A percentile compares a stretch with the other conserved stretches of the same genome.
phyloP scores from a whole-genome alignment of 2,888 invertebrate genomes.

The Onthophagus sagittarius region DNA sequence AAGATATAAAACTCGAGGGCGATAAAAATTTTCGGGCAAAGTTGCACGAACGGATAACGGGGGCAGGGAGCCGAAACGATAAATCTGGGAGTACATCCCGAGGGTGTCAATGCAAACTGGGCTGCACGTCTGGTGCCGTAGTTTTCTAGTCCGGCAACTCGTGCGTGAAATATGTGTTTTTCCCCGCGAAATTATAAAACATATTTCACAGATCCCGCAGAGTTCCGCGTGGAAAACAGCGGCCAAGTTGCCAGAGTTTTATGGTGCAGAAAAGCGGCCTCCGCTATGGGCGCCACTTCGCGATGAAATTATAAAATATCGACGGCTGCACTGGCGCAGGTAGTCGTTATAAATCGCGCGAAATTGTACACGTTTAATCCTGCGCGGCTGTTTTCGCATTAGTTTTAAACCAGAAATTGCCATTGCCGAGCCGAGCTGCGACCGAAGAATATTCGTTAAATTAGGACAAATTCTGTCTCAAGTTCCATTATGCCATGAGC shows the following conservation, averaged over 20 bases:
- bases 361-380: background rate
- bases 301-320: conserved; percentile 8
- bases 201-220: conserved; percentile 8
- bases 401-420: background rate
- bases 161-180: conserved; percentile 12
- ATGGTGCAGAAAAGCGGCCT: background rate
- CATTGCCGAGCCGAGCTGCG: background rate
- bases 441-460: background rate
- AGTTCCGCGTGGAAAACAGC: conserved; percentile 4
- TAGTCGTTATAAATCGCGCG: background rate
- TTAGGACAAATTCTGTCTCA: background rate
- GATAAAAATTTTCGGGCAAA: background rate
- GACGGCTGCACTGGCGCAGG: background rate
- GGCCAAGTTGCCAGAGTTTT: conserved; percentile 6
- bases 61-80: background rate
- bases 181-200: conserved; percentile 11
- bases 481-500: background rate
- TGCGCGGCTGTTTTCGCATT: background rate
- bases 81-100: conserved; percentile 7
- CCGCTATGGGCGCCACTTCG: background rate
- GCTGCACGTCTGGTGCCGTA: background rate
- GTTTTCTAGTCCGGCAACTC: conserved; percentile 5
- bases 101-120: conserved; percentile 8
- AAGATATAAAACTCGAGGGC: background rate
- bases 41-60: background rate